Conservation (phyloP, 2,888 invertebrate genomes). For the Caenorhabditis panamensis region DNA sequence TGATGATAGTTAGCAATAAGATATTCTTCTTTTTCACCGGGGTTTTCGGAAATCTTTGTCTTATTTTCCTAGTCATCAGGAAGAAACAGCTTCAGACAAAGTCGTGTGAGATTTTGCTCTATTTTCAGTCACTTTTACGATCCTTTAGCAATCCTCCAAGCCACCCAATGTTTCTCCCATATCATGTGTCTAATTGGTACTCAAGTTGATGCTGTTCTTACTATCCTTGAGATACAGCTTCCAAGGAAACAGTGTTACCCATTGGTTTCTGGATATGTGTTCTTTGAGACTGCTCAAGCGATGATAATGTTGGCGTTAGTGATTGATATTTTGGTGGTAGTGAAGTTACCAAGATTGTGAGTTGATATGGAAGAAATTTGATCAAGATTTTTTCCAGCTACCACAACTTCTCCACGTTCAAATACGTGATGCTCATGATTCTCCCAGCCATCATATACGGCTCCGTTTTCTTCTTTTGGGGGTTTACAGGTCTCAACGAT, state of each 20-base stretch:
- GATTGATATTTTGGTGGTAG: conserved; percentile 31
- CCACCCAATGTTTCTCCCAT: conserved; percentile 40
- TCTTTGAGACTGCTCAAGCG: conserved; percentile 41
- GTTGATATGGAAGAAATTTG: neutral
- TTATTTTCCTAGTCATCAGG: conserved; percentile 23
- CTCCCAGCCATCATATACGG: conserved; percentile 28
- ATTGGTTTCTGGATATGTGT: conserved; percentile 22
- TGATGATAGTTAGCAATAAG: conserved; percentile 25
- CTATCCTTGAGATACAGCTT: conserved; percentile 31
- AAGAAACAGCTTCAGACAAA: conserved; percentile 23
- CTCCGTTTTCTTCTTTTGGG: conserved; percentile 29
- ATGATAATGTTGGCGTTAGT: conserved; percentile 39
- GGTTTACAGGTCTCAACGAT: conserved; percentile 28
- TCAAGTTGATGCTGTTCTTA: conserved; percentile 35
- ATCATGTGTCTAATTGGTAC: conserved; percentile 36
- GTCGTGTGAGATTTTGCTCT: conserved; percentile 19
- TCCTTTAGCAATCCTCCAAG: conserved; percentile 43
- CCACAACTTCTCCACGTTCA: conserved; percentile 28
- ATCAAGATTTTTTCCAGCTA: conserved; percentile 11
- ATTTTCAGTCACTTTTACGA: neutral
- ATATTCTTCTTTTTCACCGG: conserved; percentile 31
- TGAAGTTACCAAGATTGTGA: conserved; percentile 36
- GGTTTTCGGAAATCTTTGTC: conserved; percentile 37
- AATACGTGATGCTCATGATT: conserved; percentile 11
- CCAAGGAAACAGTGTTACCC: conserved; percentile 33